Percentiles rank a stretch among this genome's conserved stretches.
phyloP scores from a whole-genome alignment of 2,888 invertebrate species.

The Mongoloraphidia duomilia region DNA sequence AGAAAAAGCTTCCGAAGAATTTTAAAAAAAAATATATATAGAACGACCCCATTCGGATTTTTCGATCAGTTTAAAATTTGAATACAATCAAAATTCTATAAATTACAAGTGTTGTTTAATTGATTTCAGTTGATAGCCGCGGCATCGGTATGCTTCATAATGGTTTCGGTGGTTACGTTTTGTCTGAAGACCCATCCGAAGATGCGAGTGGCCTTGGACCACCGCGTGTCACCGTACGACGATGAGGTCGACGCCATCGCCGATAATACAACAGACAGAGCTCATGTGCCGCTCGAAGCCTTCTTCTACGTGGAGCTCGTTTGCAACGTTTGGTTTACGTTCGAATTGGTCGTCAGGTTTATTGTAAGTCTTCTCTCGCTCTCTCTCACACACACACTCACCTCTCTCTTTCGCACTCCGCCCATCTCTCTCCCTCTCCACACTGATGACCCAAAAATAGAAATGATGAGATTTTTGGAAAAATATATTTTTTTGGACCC shows the following conservation, averaged over 20 bases:
- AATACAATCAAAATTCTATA: too few species aligned
- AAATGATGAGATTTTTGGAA: too few species aligned
- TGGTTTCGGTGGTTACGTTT: slow-evolving; percentile 89
- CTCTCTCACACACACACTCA: too few species aligned
- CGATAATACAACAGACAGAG: slow-evolving; percentile 11
- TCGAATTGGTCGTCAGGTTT: slow-evolving; percentile 76
- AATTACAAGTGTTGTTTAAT: too few species aligned
- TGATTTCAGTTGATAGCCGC: slow-evolving; percentile 69
- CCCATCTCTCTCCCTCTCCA: too few species aligned
- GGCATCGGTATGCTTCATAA: slow-evolving; percentile 90
- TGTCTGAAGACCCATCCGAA: slow-evolving; percentile 92
- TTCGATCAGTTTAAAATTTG: too few species aligned
- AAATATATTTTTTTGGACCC: too few species aligned
- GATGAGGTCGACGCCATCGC: slow-evolving; percentile 15
- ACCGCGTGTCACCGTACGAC: slow-evolving; percentile 15
- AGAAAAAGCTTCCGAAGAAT: too few species aligned
- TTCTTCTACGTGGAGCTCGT: slow-evolving; percentile 88
- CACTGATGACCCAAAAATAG: too few species aligned
- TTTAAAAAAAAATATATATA: too few species aligned
- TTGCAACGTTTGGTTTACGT: slow-evolving; percentile 93
- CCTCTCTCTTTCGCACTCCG: too few species aligned
- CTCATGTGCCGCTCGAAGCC: slow-evolving; percentile 33
- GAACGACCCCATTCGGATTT: too few species aligned
- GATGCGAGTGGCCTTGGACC: slow-evolving; percentile 42
- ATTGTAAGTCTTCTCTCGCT: slow-evolving; percentile 67